Evolutionary conservation across 2,797 vertebrate species (phyloP), one percentile per base, ranked within the genome.

Genomic region (Cuniculus paca): DNA sequence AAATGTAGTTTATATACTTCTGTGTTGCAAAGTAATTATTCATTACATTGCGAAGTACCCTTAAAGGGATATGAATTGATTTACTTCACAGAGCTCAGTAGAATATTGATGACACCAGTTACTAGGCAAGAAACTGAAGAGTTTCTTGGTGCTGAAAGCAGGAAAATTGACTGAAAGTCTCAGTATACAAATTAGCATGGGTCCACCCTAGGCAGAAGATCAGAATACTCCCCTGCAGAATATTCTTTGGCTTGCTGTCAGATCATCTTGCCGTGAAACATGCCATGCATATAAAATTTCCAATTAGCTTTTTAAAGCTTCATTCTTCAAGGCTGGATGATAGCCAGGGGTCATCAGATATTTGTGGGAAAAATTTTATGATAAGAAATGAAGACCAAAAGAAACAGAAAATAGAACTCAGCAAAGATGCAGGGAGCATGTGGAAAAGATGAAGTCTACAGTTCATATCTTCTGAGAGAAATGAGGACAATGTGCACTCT

Each of bases 371-470:
- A 90, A 39, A 4, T 20, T 60, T 58, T 68, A 6, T 81, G 54
- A 63, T 94, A 48, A 82, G 78, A 89, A 19, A 96, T 79, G 54
- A 95, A 56, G 36, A 93, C 1, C 3, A 31, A 96, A 94, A 89
- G 36, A 89, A 89, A 87, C 12, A 92, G 14, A 90, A 90, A 82
- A 63, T 36, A 31, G 13, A 96, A 70, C 6, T 91, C 24, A 78
- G 52, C 78, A 65, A 50, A 42, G 85, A 89, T 36, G 17, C 12
- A 31, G 74, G 20, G 1, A 85, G 6, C 17, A 36, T 7, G 24
- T 31, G 42, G 7, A 4, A 80, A 87, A 58, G 13, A 42, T n/a
- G 22, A 65, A 61, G 28, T 45, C 50, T 19, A 6, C 60, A 60
- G 31, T 48, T 83, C 75, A 12, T 54, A 80, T 86, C 83, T 60